Conservation (phyloP, 2,888 invertebrate species). For the Ormia ochracea region DNA sequence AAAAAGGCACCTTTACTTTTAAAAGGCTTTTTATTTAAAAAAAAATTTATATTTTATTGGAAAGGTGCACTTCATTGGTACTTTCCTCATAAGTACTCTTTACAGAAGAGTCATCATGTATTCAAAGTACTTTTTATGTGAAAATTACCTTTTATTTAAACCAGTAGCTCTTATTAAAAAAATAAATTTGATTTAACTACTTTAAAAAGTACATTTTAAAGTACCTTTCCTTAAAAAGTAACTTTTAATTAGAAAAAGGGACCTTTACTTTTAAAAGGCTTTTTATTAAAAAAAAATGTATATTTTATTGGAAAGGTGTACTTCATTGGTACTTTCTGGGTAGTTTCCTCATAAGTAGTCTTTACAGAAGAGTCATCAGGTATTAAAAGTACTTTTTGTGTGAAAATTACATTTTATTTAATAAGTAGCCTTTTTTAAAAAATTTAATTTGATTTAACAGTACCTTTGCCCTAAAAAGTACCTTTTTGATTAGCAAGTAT, state of each 20-base stretch:
- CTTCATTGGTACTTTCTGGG: not conserved
- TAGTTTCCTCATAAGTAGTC: too few relatives aligned
- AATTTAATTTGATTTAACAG: too few relatives aligned
- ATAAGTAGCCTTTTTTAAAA: not conserved
- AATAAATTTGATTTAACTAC: too few relatives aligned
- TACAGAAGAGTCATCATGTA: too few relatives aligned
- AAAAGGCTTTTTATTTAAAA: too few relatives aligned
- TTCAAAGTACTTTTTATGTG: not conserved
- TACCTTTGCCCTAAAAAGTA: not conserved
- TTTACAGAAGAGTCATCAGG: too few relatives aligned
- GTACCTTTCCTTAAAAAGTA: not conserved
- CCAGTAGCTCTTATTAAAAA: not conserved
- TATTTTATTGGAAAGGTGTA: not conserved
- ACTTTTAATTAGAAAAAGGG: too few relatives aligned
- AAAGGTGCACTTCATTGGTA: too few relatives aligned
- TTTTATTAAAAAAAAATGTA: not conserved
- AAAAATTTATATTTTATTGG: too few relatives aligned
- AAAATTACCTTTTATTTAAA: not conserved
- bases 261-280: not conserved
- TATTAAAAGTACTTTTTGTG: not conserved
- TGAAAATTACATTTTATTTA: not conserved
- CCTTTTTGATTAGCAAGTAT: not conserved
- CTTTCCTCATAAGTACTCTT: too few relatives aligned
- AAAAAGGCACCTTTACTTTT: too few relatives aligned
- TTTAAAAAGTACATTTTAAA: not conserved